These are phyloP conservation scores for Pomatorhinus ruficollis DNA, from an alignment of 2,113 vertebrate genomes.

Conservation along the genomic window DNA sequence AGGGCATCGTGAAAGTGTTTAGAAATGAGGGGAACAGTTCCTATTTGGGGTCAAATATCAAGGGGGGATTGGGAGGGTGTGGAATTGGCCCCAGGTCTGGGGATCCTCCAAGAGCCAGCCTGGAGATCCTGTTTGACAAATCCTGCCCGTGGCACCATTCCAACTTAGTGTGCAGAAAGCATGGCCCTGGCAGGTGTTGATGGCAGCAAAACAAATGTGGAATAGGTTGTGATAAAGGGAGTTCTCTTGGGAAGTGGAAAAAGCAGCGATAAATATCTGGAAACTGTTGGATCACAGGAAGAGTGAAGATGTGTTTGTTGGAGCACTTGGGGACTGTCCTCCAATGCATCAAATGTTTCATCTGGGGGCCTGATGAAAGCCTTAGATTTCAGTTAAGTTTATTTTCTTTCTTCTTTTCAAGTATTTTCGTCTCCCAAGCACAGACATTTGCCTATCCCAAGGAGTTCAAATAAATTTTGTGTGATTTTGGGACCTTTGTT, in stretches of 20 bases:
- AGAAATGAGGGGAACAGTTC: neutral
- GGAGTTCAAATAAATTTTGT: neutral
- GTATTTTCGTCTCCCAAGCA: neutral
- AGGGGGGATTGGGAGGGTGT: neutral
- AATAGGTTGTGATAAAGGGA: neutral
- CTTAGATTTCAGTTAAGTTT: neutral
- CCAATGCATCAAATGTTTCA: neutral
- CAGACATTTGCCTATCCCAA: neutral
- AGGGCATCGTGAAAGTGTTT: fast-evolving
- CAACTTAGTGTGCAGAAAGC: neutral
- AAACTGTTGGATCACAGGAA: neutral
- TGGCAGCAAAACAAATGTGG: slow-evolving; percentile 36
- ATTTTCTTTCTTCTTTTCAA: neutral
- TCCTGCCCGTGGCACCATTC: neutral
- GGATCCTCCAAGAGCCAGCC: neutral
- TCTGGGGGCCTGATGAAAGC: neutral
- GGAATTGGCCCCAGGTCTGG: neutral
- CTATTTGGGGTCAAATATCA: neutral
- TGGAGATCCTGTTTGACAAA: neutral
- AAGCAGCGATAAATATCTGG: neutral
- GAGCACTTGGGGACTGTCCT: neutral
- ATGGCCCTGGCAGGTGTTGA: neutral
- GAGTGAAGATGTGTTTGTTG: neutral
- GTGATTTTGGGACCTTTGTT: neutral
- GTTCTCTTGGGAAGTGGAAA: neutral